These are phyloP conservation scores for Trichonephila inaurata DNA, from an alignment of 1,140 invertebrate species.

Conservation along the genomic window DNA sequence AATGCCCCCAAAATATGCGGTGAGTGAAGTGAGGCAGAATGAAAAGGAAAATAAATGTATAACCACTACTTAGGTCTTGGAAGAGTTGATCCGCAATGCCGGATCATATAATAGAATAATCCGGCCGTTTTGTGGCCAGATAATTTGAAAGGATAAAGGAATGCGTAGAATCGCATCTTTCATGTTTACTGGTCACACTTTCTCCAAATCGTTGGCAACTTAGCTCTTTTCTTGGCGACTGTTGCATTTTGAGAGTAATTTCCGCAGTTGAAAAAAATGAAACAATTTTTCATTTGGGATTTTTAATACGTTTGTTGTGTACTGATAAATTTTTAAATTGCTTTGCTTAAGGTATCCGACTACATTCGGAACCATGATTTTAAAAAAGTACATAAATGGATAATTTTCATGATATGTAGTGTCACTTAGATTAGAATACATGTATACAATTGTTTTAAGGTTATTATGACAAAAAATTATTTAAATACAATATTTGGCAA, in stretches of 20 bases:
- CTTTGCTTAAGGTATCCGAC: too few species aligned
- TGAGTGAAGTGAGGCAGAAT: constrained; percentile 14
- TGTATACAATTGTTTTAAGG: too few species aligned
- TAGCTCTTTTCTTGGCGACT: not conserved
- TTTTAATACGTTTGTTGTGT: too few species aligned
- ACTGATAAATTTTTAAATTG: too few species aligned
- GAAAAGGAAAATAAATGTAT: constrained; percentile 37
- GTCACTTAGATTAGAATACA: too few species aligned
- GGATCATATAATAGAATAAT: constrained; percentile 60
- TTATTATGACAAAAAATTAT: too few species aligned
- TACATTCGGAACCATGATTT: too few species aligned
- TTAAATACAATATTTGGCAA: too few species aligned
- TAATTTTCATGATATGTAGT: too few species aligned
- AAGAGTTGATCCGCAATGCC: constrained; percentile 33
- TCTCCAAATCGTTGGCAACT: not conserved
- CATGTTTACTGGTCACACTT: constrained; percentile 18
- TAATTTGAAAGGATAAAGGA: constrained; percentile 47
- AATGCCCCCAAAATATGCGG: constrained; percentile 21
- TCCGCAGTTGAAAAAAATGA: not conserved
- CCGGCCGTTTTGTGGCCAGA: not conserved
- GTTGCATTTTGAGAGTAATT: not conserved
- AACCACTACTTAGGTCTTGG: constrained; percentile 15
- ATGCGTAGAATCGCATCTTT: constrained; percentile 27
- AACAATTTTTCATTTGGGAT: too few species aligned
- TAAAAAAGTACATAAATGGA: too few species aligned